Conservation (phyloP, 2,113 vertebrate genomes). For the Myrmecophaga tridactyla region DNA sequence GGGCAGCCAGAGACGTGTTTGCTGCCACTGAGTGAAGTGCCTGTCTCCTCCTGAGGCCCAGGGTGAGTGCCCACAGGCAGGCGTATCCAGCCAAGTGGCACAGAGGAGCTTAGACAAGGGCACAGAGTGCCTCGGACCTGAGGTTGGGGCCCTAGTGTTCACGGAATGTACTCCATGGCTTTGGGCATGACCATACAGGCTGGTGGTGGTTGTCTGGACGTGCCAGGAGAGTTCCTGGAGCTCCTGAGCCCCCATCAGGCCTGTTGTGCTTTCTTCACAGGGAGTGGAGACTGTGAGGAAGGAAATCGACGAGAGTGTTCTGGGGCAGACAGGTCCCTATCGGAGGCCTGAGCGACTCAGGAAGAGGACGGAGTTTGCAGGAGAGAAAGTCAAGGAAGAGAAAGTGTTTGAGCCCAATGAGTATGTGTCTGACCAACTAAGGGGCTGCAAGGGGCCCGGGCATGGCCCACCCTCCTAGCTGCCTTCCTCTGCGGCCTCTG, state of each 20-base stretch:
- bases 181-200: neutral
- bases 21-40: no score
- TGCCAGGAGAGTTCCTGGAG: neutral
- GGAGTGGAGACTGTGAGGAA: constrained; percentile 94
- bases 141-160: neutral
- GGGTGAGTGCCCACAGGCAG: neutral
- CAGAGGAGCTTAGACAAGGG: no score
- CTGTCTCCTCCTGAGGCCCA: neutral
- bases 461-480: neutral
- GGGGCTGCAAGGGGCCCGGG: no score
- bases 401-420: constrained; percentile 93
- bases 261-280: constrained; percentile 77
- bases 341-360: constrained; percentile 89
- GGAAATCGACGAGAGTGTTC: constrained; percentile 90
- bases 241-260: neutral
- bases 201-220: no score
- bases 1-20: neutral
- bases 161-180: neutral
- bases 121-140: neutral
- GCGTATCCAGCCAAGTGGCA: neutral
- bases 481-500: neutral
- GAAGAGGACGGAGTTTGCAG: constrained; percentile 93
- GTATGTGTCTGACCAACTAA: constrained; percentile 78
- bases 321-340: constrained; percentile 92
- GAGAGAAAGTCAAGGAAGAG: constrained; percentile 85